Conservation (phyloP, 1,140 invertebrate species). For the Sinella curviseta region DNA sequence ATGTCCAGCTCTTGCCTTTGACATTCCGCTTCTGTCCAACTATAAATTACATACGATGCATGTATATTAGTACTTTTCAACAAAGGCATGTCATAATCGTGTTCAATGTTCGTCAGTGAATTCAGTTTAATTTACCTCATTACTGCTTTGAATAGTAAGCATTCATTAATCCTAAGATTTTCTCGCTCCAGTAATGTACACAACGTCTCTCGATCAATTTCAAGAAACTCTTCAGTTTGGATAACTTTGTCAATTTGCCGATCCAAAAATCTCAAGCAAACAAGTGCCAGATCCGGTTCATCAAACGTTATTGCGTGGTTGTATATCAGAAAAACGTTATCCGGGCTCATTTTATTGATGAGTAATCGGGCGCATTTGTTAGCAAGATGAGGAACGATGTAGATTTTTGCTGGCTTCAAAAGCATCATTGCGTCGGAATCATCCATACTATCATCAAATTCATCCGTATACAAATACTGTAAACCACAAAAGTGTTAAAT, state of each 20-base stretch:
- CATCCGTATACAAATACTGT: constrained; percentile 48
- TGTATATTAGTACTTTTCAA: constrained; percentile 19
- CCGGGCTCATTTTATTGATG: constrained; percentile 85
- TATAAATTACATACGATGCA: constrained; percentile 49
- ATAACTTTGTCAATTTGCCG: constrained; percentile 55
- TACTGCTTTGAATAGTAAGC: constrained; percentile 73
- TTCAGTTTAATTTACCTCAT: constrained; percentile 53
- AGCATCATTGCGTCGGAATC: constrained; percentile 45
- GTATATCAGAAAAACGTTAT: constrained; percentile 86
- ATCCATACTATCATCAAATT: constrained; percentile 47
- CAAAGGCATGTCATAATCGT: too few relatives aligned
- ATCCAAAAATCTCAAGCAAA: constrained; percentile 45
- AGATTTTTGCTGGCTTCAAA: constrained; percentile 77
- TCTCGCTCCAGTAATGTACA: constrained; percentile 78
- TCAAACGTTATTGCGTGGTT: constrained; percentile 87
- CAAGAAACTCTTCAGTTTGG: constrained; percentile 80
- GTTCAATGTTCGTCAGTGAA: background rate
- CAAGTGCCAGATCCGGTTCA: constrained; percentile 72
- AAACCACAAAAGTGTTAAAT: background rate
- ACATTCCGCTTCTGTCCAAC: constrained; percentile 82
- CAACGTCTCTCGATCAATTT: constrained; percentile 81
- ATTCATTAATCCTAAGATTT: constrained; percentile 77
- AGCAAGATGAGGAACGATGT: constrained; percentile 86
- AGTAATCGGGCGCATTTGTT: constrained; percentile 86
- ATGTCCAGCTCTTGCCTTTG: constrained; percentile 64